A percentile compares a stretch with the other conserved stretches of the same genome.
These are phyloP conservation scores for Hydropotes inermis DNA, from an alignment of 2,113 vertebrate species.

Conservation along the genomic window DNA sequence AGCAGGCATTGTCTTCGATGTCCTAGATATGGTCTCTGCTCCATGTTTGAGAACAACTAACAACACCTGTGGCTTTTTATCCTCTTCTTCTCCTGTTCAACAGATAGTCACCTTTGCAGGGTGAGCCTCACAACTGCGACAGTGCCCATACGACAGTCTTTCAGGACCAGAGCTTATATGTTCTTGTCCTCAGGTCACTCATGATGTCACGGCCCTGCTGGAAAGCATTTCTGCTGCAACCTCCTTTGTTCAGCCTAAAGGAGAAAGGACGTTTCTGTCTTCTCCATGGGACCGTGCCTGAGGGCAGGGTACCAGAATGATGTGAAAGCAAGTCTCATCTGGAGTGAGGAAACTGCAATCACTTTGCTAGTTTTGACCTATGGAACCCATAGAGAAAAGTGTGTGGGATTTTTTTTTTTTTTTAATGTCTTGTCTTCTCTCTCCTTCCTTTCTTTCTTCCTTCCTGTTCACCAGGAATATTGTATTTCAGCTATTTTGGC, in stretches of 20 bases:
- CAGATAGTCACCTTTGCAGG: background rate
- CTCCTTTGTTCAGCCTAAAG: background rate
- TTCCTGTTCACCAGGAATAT: background rate
- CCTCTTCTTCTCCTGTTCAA: background rate
- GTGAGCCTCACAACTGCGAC: background rate
- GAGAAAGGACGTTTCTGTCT: background rate
- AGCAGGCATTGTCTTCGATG: background rate
- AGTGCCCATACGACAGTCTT: background rate
- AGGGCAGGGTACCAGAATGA: background rate
- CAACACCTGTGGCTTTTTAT: background rate
- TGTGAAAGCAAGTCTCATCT: background rate
- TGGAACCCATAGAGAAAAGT: background rate
- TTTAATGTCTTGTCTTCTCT: background rate
- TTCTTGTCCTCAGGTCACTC: background rate
- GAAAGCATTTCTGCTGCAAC: background rate
- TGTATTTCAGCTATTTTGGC: conserved; percentile 1
- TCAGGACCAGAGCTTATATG: background rate
- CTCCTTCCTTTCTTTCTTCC: background rate
- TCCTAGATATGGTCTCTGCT: background rate
- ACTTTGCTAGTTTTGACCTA: background rate
- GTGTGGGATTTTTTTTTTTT: background rate
- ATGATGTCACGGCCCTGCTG: background rate
- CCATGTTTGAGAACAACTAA: background rate
- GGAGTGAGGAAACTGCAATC: background rate
- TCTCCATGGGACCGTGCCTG: background rate